Evolutionary conservation across 1,140 invertebrate genomes (phyloP).

Genomic region (Zelostemma sp.): DNA sequence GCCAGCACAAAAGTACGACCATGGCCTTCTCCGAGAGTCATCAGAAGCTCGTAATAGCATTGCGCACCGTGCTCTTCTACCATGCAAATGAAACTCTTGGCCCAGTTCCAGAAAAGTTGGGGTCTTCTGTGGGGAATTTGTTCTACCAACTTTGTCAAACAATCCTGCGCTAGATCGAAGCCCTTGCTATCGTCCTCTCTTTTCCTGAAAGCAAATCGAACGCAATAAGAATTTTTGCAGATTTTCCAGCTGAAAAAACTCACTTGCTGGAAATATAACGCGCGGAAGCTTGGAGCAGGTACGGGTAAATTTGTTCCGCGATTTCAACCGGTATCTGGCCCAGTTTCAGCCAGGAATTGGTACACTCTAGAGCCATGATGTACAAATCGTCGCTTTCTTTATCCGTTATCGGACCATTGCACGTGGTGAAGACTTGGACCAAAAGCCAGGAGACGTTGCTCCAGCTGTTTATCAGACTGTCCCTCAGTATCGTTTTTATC

Average conservation of each 20-base stretch:
- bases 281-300: constrained; percentile 58
- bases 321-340: constrained; percentile 56
- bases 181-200: constrained; percentile 43
- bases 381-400: constrained; percentile 47
- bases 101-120: constrained; percentile 61
- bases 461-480: constrained; percentile 53
- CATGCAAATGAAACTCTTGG: constrained; percentile 50
- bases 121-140: constrained; percentile 54
- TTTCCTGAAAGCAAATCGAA: constrained; percentile 34
- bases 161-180: constrained; percentile 61
- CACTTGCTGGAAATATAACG: constrained; percentile 60
- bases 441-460: constrained; percentile 58
- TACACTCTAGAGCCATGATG: constrained; percentile 56
- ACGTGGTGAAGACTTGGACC: constrained; percentile 58
- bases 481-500: constrained; percentile 34
- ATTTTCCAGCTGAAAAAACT: no score
- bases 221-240: background rate
- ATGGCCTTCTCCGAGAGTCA: constrained; percentile 61
- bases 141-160: constrained; percentile 54
- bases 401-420: constrained; percentile 39
- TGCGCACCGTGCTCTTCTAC: constrained; percentile 50
- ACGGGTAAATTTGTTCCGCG: constrained; percentile 55
- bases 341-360: constrained; percentile 60
- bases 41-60: constrained; percentile 59
- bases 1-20: constrained; percentile 57